A percentile compares a stretch with the other conserved stretches of the same genome.
Evolutionary conservation across 2,888 invertebrate genomes (phyloP).

Genomic region (Thereva unica): DNA sequence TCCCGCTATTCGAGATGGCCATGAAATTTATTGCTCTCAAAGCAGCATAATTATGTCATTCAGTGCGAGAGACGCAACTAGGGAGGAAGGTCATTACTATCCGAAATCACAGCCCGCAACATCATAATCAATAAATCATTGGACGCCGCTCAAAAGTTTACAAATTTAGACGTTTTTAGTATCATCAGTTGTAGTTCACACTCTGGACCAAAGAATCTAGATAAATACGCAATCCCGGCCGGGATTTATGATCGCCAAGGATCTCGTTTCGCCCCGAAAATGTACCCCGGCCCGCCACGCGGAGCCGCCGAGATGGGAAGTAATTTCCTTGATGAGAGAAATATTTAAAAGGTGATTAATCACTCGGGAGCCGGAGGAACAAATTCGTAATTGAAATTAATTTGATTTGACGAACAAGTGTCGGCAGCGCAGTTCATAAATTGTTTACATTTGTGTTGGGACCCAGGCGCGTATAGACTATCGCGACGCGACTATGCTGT

Average conservation of each 20-base stretch:
- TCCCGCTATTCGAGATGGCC: conserved; percentile 15
- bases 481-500: conserved; percentile 14
- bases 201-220: background rate
- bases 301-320: background rate
- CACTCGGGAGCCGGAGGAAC: conserved; percentile 35
- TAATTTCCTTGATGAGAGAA: conserved; percentile 36
- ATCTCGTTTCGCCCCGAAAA: background rate
- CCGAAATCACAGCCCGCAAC: background rate
- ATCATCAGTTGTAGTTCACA: too few relatives aligned
- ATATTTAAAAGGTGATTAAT: conserved; percentile 42
- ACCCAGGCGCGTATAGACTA: background rate
- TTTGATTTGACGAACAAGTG: conserved; percentile 40
- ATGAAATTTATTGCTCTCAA: conserved; percentile 25
- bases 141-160: background rate
- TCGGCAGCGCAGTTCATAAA: conserved; percentile 21
- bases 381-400: conserved; percentile 43
- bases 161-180: too few relatives aligned
- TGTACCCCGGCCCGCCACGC: background rate
- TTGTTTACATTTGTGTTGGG: conserved; percentile 25
- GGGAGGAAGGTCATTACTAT: conserved; percentile 19
- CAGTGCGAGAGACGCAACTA: conserved; percentile 7
- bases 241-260: background rate
- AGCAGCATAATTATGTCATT: conserved; percentile 34
- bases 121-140: background rate
- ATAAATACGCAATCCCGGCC: background rate